Evolutionary conservation across 2,888 invertebrate species (phyloP).

Genomic region (Synergus japonicus): DNA sequence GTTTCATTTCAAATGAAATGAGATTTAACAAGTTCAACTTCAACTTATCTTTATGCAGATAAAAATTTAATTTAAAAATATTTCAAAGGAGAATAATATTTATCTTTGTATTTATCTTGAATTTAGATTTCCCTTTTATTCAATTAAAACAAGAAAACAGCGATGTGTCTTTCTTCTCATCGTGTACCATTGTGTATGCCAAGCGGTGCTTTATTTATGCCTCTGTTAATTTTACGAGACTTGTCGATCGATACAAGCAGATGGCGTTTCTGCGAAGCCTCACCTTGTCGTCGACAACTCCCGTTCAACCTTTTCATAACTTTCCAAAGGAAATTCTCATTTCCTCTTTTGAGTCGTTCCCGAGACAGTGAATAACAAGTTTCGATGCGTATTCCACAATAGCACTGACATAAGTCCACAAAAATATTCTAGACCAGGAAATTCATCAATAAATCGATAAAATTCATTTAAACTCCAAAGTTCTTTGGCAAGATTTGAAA

Average conservation of each 20-base stretch:
- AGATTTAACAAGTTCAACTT: neutral
- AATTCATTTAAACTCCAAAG: neutral
- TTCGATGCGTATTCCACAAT: conserved; percentile 33
- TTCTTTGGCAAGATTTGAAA: neutral
- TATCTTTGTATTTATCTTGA: neutral
- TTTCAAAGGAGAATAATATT: neutral
- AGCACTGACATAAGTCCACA: neutral
- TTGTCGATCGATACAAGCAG: conserved; percentile 35
- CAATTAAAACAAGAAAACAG: too few relatives aligned
- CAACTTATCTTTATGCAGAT: neutral
- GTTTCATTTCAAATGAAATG: neutral
- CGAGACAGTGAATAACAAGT: conserved; percentile 11
- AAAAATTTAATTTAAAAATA: neutral
- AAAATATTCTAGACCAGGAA: neutral
- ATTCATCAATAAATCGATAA: neutral
- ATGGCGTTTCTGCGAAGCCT: conserved; percentile 39
- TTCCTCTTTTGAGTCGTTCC: conserved; percentile 16
- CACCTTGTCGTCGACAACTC: conserved; percentile 31
- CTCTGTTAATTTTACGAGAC: conserved; percentile 35
- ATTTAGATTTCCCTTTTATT: too few relatives aligned
- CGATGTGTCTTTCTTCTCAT: neutral
- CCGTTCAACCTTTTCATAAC: conserved; percentile 40
- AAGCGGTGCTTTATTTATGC: conserved; percentile 28
- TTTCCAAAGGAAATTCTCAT: conserved; percentile 35
- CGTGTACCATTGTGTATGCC: conserved; percentile 6